Evolutionary conservation across 2,113 vertebrate genomes (phyloP), one percentile per base, ranked within the genome.

Genomic region (Petroica traversi): DNA sequence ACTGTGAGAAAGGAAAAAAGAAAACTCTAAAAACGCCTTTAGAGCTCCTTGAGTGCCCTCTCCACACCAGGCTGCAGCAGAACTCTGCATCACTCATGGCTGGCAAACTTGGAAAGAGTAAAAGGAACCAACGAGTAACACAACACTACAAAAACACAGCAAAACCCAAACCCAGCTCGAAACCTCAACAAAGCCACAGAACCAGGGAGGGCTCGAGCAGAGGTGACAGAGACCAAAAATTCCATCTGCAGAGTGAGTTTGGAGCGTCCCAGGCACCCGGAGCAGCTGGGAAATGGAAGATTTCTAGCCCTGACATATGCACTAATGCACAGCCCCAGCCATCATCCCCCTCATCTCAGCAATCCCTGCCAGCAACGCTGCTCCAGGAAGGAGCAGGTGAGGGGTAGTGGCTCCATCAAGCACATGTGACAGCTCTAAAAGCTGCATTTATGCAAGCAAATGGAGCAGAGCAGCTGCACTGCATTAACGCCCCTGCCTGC

Each of bases 381-480:
- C 49, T 66, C 67, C 76, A 45, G 51, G 52, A 58, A 63, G 68
- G 36, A 91, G 80, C 91, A 89, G 88, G 94, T 81, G 75, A 93
- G 83, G 73, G 83, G 51, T 33, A 78, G 76, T 22, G 73, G 61
- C 94, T 92, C 91, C 25, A 92, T 68, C 59, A 13, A 85, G 80
- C 94, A 68, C 59, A 40, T 84, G 92, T 63, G 81, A 84, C 83
- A 93, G 92, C 91, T 92, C 66, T 91, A 88, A 95, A 91, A 93
- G 92, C 94, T 75, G 76, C 95, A 75, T 93, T 96, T 93, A 87
- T 78, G 86, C 77, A 85, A 78, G 92, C 61, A 93, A 95, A 96
- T 95, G 95, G 95, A 93, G 95, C 89, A 36, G 51, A 59, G 81
- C 93, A 89, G 77, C 96, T 72, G 89, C 85, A 55, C 85, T 61